phyloP scores from a whole-genome alignment of 1,140 invertebrate species.

The Saxidomus purpurata region DNA sequence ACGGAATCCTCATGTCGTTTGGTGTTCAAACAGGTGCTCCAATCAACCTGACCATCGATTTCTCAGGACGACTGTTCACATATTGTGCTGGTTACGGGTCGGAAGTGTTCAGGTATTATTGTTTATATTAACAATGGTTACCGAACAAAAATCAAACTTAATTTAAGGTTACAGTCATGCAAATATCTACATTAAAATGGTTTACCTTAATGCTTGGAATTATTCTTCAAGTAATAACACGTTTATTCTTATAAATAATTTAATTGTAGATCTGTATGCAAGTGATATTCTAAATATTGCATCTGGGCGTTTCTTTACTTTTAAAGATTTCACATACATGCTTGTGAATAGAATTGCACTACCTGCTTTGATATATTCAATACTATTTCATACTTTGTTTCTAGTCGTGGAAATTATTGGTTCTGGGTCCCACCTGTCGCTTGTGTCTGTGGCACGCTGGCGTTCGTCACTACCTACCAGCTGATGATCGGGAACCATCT shows the following conservation, averaged over 20 bases:
- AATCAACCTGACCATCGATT: slow-evolving; percentile 43
- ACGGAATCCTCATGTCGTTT: slow-evolving; percentile 46
- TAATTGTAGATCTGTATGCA: too few species aligned
- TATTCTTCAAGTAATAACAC: too few species aligned
- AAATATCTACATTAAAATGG: too few species aligned
- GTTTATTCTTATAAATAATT: too few species aligned
- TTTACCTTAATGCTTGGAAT: too few species aligned
- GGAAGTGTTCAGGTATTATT: slow-evolving; percentile 48
- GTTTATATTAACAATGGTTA: too few species aligned
- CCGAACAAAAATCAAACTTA: too few species aligned
- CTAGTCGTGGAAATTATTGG: slow-evolving; percentile 43
- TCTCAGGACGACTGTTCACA: slow-evolving; percentile 7
- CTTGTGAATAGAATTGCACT: too few species aligned
- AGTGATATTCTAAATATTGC: too few species aligned
- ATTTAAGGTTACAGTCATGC: too few species aligned
- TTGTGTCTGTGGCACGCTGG: slow-evolving; percentile 22
- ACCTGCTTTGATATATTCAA: neutral
- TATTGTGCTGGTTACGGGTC: slow-evolving; percentile 10
- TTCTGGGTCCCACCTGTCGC: slow-evolving; percentile 55
- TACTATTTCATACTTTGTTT: neutral
- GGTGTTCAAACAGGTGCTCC: slow-evolving; percentile 35
- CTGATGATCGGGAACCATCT: slow-evolving; percentile 60
- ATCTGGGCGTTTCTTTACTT: too few species aligned
- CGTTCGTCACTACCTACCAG: slow-evolving; percentile 39
- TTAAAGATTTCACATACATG: too few species aligned